These are phyloP conservation scores for Clarias magur DNA, from an alignment of 2,113 vertebrate species.

Conservation along the genomic window DNA sequence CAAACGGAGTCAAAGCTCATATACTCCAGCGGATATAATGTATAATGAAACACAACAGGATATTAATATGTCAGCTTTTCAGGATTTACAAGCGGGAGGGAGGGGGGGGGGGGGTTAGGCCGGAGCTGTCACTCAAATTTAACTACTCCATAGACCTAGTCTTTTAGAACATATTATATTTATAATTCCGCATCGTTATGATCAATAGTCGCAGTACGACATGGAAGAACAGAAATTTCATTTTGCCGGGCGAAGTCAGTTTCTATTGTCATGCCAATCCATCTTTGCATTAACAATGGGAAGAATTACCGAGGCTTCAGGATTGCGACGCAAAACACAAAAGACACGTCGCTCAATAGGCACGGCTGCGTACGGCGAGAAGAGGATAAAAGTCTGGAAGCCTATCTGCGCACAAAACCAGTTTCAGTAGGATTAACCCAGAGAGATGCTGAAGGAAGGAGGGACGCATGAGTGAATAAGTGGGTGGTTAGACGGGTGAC, in stretches of 20 bases:
- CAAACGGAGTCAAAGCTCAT: not conserved
- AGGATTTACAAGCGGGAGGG: not conserved
- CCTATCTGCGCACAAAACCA: not conserved
- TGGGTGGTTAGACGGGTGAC: not conserved
- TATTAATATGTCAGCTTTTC: not conserved
- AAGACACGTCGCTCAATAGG: not conserved
- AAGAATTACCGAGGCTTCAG: not conserved
- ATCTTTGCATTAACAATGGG: not conserved
- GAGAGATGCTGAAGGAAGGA: not conserved
- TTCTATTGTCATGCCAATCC: not conserved
- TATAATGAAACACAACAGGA: not conserved
- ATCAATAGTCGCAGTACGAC: not conserved
- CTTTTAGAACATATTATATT: not conserved
- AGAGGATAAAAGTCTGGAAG: not conserved
- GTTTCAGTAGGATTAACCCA: not conserved
- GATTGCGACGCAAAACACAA: not conserved
- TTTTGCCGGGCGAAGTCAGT: not conserved
- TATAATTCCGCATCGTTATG: not conserved
- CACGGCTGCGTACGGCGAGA: not conserved
- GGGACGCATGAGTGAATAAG: not conserved
- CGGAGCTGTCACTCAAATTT: not conserved
- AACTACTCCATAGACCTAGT: not conserved
- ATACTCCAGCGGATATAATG: not conserved
- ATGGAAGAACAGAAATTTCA: not conserved
- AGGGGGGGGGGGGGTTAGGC: rapidly evolving